Conservation (phyloP, 1,140 invertebrate species). For the Luehdorfia chinensis region DNA sequence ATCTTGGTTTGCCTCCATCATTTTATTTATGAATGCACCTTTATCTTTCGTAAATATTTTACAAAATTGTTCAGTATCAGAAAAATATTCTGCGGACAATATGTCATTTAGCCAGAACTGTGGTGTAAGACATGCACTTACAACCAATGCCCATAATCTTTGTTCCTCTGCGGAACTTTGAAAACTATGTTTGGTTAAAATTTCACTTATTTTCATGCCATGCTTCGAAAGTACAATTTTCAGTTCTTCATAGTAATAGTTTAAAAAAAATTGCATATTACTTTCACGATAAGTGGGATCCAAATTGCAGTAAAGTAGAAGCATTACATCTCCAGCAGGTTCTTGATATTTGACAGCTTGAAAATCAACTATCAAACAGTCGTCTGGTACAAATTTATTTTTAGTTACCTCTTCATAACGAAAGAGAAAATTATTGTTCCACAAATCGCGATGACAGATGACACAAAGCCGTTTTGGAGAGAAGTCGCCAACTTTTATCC, state of each 20-base stretch:
- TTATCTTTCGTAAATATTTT: conserved; percentile 52
- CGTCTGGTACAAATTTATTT: conserved; percentile 38
- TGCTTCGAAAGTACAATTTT: conserved; percentile 49
- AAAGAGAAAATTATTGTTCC: conserved; percentile 81
- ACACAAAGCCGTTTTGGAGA: conserved; percentile 70
- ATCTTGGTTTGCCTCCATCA: conserved; percentile 40
- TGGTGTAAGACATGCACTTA: conserved; percentile 49
- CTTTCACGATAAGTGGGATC: conserved; percentile 52
- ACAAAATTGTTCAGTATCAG: conserved; percentile 43
- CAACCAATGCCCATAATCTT: conserved; percentile 51
- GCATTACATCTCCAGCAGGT: conserved; percentile 78
- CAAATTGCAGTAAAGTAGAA: conserved; percentile 56
- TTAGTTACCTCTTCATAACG: conserved; percentile 60
- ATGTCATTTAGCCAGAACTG: conserved; percentile 58
- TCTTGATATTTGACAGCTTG: conserved; percentile 77
- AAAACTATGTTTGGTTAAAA: conserved; percentile 60
- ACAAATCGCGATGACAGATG: conserved; percentile 79
- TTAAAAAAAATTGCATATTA: conserved; percentile 61
- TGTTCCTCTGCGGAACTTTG: conserved; percentile 55
- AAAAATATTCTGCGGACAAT: conserved; percentile 42
- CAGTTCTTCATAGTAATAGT: conserved; percentile 74
- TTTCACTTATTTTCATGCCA: conserved; percentile 46
- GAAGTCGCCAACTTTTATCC: conserved; percentile 33
- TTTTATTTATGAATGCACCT: conserved; percentile 46
- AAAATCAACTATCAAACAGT: conserved; percentile 80